Evolutionary conservation across 2,888 invertebrate genomes (phyloP).

Genomic region (Oeneis ivallda): DNA sequence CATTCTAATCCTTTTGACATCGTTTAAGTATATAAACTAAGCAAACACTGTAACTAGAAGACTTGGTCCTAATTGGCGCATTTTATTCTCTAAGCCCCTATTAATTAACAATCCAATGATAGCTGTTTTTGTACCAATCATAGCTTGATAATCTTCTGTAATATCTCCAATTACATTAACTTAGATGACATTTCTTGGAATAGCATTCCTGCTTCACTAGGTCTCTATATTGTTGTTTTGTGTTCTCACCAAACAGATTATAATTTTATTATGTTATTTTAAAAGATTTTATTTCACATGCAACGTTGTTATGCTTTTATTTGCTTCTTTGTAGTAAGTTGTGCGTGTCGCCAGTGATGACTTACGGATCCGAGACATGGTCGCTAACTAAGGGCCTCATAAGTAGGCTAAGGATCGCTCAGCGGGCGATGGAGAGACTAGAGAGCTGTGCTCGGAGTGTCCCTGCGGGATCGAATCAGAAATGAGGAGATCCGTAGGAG

Average conservation of each 20-base stretch:
- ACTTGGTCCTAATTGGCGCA: not conserved
- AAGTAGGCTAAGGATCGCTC: no score
- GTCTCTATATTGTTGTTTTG: conserved; percentile 1
- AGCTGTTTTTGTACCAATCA: conserved; percentile 17
- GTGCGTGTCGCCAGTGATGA: no score
- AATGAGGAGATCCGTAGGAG: no score
- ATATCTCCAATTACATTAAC: conserved; percentile 23
- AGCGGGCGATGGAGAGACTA: no score
- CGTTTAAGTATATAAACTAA: not conserved
- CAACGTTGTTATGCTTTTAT: not conserved
- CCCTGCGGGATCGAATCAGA: no score
- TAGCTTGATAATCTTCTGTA: conserved; percentile 12
- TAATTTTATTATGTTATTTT: conserved; percentile 4
- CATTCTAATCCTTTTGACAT: not conserved
- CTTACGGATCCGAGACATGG: no score
- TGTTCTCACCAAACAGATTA: conserved; percentile 1
- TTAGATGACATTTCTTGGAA: conserved; percentile 30
- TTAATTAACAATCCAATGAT: conserved; percentile 28
- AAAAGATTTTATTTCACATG: not conserved
- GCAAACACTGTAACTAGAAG: not conserved
- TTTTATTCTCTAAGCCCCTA: conserved; percentile 11
- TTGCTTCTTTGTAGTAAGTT: not conserved
- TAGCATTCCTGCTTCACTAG: conserved; percentile 6
- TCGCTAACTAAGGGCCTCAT: no score
- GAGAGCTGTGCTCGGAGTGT: no score